phyloP scores from a whole-genome alignment of 1,140 invertebrate genomes.

The Pseudomyrmex sp. region DNA sequence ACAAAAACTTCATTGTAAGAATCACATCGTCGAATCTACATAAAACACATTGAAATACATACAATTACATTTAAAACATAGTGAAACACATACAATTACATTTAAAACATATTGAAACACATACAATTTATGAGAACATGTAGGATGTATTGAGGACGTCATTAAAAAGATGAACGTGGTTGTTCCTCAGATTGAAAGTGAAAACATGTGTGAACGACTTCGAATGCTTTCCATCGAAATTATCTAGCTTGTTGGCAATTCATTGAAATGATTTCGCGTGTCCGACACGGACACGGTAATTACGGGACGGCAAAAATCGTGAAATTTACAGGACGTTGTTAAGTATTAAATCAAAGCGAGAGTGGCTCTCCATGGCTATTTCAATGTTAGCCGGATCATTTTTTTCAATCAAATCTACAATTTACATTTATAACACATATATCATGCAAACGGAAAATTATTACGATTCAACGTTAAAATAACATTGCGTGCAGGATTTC shows the following conservation, averaged over 20 bases:
- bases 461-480: not conserved
- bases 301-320: not conserved
- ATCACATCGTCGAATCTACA: not conserved
- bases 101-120: not conserved
- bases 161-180: constrained; percentile 21
- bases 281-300: not conserved
- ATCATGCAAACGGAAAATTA: not conserved
- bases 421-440: too few relatives aligned
- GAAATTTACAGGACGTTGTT: not conserved
- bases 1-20: constrained; percentile 17
- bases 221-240: not conserved
- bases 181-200: constrained; percentile 19
- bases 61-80: constrained; percentile 1
- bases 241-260: not conserved
- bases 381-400: too few relatives aligned
- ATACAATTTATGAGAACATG: not conserved
- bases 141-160: not conserved
- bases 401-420: too few relatives aligned
- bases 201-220: not conserved
- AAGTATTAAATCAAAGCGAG: too few relatives aligned
- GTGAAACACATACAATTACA: not conserved
- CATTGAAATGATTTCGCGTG: not conserved
- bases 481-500: not conserved
- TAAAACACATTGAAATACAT: constrained; percentile 7
- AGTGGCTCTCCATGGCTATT: too few relatives aligned